These are phyloP conservation scores for Mirounga angustirostris DNA, from an alignment of 2,113 vertebrate genomes.

Conservation along the genomic window DNA sequence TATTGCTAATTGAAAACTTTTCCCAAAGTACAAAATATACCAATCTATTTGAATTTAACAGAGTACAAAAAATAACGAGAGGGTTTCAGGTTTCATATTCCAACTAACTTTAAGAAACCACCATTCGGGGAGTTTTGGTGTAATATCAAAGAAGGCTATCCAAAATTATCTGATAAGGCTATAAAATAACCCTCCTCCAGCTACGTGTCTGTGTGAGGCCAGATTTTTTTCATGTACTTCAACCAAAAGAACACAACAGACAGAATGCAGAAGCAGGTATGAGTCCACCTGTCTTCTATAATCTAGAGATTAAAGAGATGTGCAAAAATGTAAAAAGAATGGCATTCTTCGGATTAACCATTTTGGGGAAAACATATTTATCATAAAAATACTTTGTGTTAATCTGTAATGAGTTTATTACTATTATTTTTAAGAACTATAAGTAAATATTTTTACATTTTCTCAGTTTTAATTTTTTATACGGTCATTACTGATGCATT, in stretches of 20 bases:
- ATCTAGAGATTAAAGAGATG: constrained; percentile 3
- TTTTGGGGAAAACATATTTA: constrained; percentile 25
- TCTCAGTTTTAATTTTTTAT: background rate
- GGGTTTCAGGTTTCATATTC: background rate
- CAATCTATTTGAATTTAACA: background rate
- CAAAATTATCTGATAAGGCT: background rate
- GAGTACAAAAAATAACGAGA: background rate
- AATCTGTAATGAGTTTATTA: background rate
- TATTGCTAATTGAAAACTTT: too few species aligned
- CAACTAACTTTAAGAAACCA: constrained; percentile 5
- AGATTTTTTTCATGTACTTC: background rate
- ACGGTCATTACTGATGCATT: background rate
- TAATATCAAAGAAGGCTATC: background rate
- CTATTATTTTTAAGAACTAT: background rate
- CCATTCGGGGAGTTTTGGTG: background rate
- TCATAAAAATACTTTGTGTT: background rate
- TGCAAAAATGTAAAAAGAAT: constrained; percentile 29
- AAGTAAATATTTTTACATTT: background rate
- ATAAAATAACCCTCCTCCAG: background rate
- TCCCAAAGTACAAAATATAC: background rate
- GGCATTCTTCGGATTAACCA: background rate
- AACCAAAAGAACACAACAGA: background rate
- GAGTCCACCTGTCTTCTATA: background rate
- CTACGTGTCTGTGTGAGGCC: background rate
- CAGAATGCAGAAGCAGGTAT: background rate